phyloP scores from a whole-genome alignment of 2,888 invertebrate genomes.

The Pterobdella sp. region DNA sequence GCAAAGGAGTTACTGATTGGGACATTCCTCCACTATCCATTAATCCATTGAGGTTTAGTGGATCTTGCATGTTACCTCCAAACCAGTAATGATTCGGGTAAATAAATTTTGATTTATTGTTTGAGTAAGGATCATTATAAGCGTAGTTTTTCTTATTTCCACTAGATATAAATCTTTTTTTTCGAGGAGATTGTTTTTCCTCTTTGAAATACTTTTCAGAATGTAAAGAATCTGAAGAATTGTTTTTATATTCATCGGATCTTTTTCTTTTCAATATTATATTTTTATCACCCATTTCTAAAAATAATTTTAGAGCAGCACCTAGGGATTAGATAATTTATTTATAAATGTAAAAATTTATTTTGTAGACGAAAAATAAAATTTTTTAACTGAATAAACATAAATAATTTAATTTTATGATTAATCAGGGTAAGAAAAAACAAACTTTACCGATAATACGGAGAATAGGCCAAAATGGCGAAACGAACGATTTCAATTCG shows the following conservation, averaged over 20 bases:
- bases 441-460: not conserved
- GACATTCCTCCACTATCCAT: slow-evolving; percentile 52
- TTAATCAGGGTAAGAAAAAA: not conserved
- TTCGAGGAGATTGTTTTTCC: not conserved
- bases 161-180: not conserved
- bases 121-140: not conserved
- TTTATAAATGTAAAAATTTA: not conserved
- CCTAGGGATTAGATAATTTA: not conserved
- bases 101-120: slow-evolving; percentile 54
- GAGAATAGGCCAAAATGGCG: not conserved
- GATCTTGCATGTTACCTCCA: slow-evolving; percentile 90
- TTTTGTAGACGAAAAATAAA: not conserved
- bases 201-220: not conserved
- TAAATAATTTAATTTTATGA: not conserved
- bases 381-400: not conserved
- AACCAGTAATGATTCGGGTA: slow-evolving; percentile 85
- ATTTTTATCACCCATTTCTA: not conserved
- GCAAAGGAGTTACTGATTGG: slow-evolving; percentile 83
- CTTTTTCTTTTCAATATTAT: not conserved
- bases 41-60: slow-evolving; percentile 81
- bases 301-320: not conserved
- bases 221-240: not conserved
- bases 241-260: not conserved
- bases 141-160: slow-evolving; percentile 5
- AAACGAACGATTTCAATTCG: not conserved